A percentile compares a stretch with the other conserved stretches of the same genome.
Evolutionary conservation across 2,888 invertebrate genomes (phyloP).

Genomic region (Epistrophe grossulariae): DNA sequence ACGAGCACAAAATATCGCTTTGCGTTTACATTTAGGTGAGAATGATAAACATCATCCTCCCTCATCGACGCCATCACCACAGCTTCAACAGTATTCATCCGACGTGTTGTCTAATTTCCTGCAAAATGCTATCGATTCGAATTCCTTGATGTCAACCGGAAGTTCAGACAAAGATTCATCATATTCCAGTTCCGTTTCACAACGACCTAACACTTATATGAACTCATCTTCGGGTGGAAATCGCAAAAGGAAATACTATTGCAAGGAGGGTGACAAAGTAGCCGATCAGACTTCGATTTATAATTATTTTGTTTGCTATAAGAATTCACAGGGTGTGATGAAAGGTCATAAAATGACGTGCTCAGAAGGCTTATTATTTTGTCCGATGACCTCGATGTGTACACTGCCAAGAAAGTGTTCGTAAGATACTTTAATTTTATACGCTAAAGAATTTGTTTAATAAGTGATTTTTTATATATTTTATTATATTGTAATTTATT

Average conservation of each 20-base stretch:
- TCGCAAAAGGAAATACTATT: conserved; percentile 83
- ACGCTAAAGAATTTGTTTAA: neutral
- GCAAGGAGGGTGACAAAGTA: conserved; percentile 84
- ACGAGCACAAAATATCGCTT: conserved; percentile 81
- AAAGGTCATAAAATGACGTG: conserved; percentile 84
- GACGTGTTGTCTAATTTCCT: conserved; percentile 52
- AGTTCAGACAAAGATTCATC: conserved; percentile 51
- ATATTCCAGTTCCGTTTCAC: conserved; percentile 43
- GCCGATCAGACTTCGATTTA: conserved; percentile 84
- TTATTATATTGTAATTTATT: conserved; percentile 36
- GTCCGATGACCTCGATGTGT: conserved; percentile 83
- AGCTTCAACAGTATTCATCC: conserved; percentile 37
- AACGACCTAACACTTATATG: conserved; percentile 32
- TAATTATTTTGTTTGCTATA: conserved; percentile 85
- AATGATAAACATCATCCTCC: neutral
- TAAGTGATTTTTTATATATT: conserved; percentile 14
- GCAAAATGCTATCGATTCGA: conserved; percentile 58
- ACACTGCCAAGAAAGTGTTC: conserved; percentile 83
- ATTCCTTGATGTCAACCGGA: conserved; percentile 18
- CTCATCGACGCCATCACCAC: conserved; percentile 25
- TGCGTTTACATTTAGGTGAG: conserved; percentile 79
- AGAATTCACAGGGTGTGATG: conserved; percentile 82
- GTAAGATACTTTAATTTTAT: conserved; percentile 49
- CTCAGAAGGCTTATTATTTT: conserved; percentile 84
- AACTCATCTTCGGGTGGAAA: conserved; percentile 21